Conservation (phyloP, 1,140 invertebrate genomes). For the Zophobas morio region DNA sequence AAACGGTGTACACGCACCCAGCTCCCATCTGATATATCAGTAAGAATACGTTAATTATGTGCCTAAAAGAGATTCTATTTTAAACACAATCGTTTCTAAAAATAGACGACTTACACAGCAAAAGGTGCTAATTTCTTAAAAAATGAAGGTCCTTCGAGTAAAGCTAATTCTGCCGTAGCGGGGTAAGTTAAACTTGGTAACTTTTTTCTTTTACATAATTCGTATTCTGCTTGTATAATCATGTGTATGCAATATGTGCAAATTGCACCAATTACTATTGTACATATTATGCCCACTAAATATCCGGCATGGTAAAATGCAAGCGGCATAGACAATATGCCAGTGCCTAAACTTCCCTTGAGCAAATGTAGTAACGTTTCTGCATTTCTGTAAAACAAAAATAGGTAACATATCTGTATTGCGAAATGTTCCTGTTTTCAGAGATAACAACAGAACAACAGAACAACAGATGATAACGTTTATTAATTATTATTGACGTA, state of each 20-base stretch:
- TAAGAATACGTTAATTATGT: conserved; percentile 78
- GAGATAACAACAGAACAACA: no score
- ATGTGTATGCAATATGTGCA: conserved; percentile 88
- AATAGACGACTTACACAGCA: conserved; percentile 71
- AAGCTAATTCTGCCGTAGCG: conserved; percentile 77
- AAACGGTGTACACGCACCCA: conserved; percentile 91
- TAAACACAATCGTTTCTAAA: background rate
- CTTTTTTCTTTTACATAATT: conserved; percentile 78
- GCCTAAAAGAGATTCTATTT: conserved; percentile 67
- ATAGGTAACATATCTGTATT: background rate
- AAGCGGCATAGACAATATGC: conserved; percentile 91
- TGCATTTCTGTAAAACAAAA: conserved; percentile 74
- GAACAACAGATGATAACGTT: no score
- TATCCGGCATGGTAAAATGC: conserved; percentile 87
- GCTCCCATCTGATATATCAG: conserved; percentile 89
- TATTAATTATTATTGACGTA: no score
- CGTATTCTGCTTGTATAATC: conserved; percentile 78
- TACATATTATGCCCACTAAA: conserved; percentile 76
- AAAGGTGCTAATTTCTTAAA: conserved; percentile 73
- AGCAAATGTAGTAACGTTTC: conserved; percentile 87
- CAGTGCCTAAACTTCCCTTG: conserved; percentile 91
- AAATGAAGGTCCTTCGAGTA: conserved; percentile 77
- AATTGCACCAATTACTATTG: conserved; percentile 79
- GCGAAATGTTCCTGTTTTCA: background rate
- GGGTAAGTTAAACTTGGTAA: conserved; percentile 81